Evolutionary conservation across 2,888 invertebrate species (phyloP).

Genomic region (Plagodis pulveraria): DNA sequence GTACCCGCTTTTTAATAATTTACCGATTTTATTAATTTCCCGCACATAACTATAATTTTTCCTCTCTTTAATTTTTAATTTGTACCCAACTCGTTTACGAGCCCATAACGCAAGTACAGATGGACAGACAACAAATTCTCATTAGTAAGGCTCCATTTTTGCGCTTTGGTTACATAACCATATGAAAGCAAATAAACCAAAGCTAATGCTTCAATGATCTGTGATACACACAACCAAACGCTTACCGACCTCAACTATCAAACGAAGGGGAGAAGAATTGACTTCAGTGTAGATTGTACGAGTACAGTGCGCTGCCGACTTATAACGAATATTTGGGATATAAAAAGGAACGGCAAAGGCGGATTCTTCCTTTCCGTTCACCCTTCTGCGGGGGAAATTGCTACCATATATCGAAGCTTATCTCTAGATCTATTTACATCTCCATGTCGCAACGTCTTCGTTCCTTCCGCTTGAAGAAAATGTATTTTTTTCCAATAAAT

Average conservation of each 20-base stretch:
- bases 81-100: no score
- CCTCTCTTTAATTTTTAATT: no score
- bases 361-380: constrained; percentile 66
- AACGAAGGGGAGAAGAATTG: constrained; percentile 3
- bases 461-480: constrained; percentile 45
- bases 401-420: constrained; percentile 76
- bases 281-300: constrained; percentile 1
- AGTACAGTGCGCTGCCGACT: constrained; percentile 10
- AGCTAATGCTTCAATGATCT: no score
- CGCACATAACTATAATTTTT: no score
- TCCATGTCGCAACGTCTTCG: constrained; percentile 53
- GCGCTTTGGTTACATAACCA: background rate
- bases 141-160: no score
- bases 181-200: no score
- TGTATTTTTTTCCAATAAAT: constrained; percentile 26
- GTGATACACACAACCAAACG: background rate
- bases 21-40: no score
- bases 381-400: constrained; percentile 74
- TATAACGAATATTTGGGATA: constrained; percentile 52
- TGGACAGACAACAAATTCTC: no score
- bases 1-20: no score
- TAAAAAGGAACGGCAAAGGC: constrained; percentile 62
- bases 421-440: constrained; percentile 76
- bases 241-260: constrained; percentile 4
- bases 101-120: no score